A percentile compares a stretch with the other conserved stretches of the same genome.
These are phyloP conservation scores for Suncus etruscus DNA, from an alignment of 2,113 vertebrate genomes.

Conservation along the genomic window DNA sequence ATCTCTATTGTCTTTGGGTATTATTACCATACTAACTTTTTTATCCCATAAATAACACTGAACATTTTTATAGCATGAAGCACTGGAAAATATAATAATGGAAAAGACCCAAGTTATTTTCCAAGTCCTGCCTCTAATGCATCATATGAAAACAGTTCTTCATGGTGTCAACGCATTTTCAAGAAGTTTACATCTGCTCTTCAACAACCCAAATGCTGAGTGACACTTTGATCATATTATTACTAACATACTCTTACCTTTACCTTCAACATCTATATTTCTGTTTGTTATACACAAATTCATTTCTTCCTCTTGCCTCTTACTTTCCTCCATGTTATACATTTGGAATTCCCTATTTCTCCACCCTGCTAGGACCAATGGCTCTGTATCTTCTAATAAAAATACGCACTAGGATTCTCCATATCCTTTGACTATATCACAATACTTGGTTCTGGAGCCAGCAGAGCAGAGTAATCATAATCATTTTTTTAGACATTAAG, in stretches of 20 bases:
- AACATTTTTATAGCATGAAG: neutral
- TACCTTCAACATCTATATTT: neutral
- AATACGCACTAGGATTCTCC: neutral
- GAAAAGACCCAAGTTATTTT: neutral
- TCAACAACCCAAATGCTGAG: neutral
- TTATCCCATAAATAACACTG: neutral
- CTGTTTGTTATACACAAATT: neutral
- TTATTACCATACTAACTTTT: too few species aligned
- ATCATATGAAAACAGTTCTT: neutral
- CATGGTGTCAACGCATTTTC: neutral
- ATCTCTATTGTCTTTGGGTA: too few species aligned
- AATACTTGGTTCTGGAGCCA: neutral
- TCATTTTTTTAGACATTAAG: neutral
- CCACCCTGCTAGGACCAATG: neutral
- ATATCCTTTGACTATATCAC: neutral
- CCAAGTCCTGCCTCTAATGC: neutral
- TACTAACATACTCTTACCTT: neutral
- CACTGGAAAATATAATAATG: neutral
- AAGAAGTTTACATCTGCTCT: neutral
- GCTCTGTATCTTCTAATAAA: neutral
- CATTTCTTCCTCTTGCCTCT: neutral
- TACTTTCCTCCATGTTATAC: neutral
- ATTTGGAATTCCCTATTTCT: neutral
- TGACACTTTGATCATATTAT: neutral
- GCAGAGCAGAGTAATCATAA: neutral